Evolutionary conservation across 2,888 invertebrate genomes (phyloP), one percentile per base, ranked within the genome.

Genomic region (Erebia epiphron): DNA sequence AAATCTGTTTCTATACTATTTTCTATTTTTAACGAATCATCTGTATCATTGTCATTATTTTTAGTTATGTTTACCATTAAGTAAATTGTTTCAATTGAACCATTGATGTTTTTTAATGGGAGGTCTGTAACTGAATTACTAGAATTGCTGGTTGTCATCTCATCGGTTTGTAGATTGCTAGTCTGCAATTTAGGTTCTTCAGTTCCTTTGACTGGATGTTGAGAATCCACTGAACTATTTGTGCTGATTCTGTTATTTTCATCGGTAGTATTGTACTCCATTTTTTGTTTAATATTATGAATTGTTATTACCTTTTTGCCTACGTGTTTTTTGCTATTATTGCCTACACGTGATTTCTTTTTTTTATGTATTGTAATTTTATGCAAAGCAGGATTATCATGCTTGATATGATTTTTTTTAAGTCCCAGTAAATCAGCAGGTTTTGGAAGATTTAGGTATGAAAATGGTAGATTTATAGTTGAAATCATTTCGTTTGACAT

Each of bases 311-410:
- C 82, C 43, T 88, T 73, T 73, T 91, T 92, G 75, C 87, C 91
- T 66, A 85, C 80, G 72, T 91, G 89, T 75, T 88, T 91, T 77
- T 90, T 92, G 69, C 80, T 87, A 70, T 75, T 84, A 74, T 79
- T 87, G 68, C 76, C 85, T 16, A 73, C 60, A 68, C 83, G 86
- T 1, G 83, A 75, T 77, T 90, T 92, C 79, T 90, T 93, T 78
- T 90, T 92, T 78, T 90, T 92, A 71, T 91, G 90, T 35, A 90
- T 83, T 54, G 85, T 84, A 74, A 88, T 82, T 82, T 89, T 91
- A 68, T 89, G 87, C 60, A 86, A 66, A 14, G 86, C n/a, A 57
- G 56, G 10, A 66, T 46, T 18, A 21, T 67, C 16, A 49, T 49
- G 49, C 2, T 58, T 49, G 18, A 46, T 43, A 49, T 58, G 50